Evolutionary conservation across 1,140 invertebrate species (phyloP).

Genomic region (Pogonognathellus flavescens): DNA sequence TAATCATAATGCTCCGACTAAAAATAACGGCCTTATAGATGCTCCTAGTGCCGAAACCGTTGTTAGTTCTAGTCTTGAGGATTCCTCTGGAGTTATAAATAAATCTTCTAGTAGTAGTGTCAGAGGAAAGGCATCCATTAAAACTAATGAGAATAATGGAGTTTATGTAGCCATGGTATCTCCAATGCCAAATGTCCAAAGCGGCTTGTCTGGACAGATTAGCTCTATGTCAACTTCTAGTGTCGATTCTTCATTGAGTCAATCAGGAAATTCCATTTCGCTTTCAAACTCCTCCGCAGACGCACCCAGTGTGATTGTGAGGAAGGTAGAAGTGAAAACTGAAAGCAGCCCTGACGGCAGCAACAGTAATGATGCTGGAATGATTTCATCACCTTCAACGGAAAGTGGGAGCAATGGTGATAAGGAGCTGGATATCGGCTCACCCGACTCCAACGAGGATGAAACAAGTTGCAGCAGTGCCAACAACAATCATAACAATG

Average conservation of each 20-base stretch:
- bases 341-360: constrained; percentile 3
- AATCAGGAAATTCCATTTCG: constrained; percentile 72
- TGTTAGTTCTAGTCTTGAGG: constrained; percentile 34
- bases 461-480: constrained; percentile 18
- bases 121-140: constrained; percentile 15
- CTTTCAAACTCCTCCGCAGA: constrained; percentile 75
- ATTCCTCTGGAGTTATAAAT: background rate
- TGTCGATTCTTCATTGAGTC: constrained; percentile 52
- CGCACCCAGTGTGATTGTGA: constrained; percentile 77
- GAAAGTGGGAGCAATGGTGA: constrained; percentile 1
- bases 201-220: constrained; percentile 63
- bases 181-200: constrained; percentile 78
- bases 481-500: constrained; percentile 44
- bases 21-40: background rate
- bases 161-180: constrained; percentile 81
- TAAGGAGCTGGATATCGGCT: constrained; percentile 5
- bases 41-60: background rate
- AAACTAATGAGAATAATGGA: constrained; percentile 67
- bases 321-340: constrained; percentile 27
- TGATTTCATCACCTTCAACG: constrained; percentile 15
- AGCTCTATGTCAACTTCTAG: constrained; percentile 29
- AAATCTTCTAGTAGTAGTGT: background rate
- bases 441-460: constrained; percentile 18
- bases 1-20: constrained; percentile 11
- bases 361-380: constrained; percentile 26